Evolutionary conservation across 2,797 vertebrate genomes (phyloP).

Genomic region (Lagothrix lagotricha): DNA sequence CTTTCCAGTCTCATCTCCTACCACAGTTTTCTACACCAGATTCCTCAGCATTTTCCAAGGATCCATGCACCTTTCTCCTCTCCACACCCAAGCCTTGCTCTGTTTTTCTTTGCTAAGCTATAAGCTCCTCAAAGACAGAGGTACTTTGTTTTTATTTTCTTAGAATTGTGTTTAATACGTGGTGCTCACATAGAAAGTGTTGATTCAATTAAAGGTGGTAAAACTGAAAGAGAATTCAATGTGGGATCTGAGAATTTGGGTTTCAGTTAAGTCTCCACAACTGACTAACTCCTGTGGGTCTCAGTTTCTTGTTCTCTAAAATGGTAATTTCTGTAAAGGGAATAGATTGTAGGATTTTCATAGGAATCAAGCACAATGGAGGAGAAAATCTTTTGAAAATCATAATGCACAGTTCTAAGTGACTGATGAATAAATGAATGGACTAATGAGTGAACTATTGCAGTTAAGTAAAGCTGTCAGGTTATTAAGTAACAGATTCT

Average conservation of each 20-base stretch:
- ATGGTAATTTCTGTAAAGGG: conserved; percentile 46
- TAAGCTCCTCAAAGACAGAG: background rate
- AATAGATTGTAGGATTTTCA: background rate
- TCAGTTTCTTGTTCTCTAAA: conserved; percentile 79
- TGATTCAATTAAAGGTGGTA: conserved; percentile 6
- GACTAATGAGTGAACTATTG: background rate
- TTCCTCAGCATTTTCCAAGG: background rate
- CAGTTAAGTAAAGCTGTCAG: background rate
- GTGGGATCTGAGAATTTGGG: conserved; percentile 37
- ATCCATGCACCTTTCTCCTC: background rate
- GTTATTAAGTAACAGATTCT: conserved; percentile 24
- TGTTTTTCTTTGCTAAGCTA: background rate
- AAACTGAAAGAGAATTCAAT: conserved; percentile 69
- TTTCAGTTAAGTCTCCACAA: conserved; percentile 63
- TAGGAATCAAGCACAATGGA: background rate
- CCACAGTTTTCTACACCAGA: background rate
- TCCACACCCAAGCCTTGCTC: background rate
- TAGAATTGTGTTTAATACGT: background rate
- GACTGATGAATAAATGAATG: background rate
- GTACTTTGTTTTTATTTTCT: conserved; percentile 20
- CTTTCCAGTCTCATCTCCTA: background rate
- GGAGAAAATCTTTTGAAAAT: background rate
- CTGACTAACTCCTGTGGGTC: conserved; percentile 65
- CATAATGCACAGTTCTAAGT: background rate
- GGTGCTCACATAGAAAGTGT: conserved; percentile 31